phyloP scores from a whole-genome alignment of 2,888 invertebrate species.

The Microctonus brassicae region DNA sequence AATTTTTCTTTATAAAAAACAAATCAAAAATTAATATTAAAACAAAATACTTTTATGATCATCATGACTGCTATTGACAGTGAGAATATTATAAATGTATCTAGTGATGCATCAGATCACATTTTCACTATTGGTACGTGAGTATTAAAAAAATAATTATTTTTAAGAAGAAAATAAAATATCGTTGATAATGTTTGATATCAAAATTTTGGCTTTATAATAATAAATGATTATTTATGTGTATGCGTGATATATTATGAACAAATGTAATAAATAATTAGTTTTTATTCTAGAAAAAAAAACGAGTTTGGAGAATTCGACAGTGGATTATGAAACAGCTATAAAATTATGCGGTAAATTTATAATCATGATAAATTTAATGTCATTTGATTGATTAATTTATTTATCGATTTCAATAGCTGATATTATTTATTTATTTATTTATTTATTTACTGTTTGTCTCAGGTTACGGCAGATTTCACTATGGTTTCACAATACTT shows the following conservation, averaged over 20 bases:
- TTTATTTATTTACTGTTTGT: not conserved
- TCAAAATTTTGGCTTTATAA: not conserved
- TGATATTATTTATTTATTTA: not conserved
- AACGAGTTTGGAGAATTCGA: slow-evolving; percentile 46
- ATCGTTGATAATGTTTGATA: not conserved
- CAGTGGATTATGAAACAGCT: slow-evolving; percentile 58
- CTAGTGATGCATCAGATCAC: not conserved
- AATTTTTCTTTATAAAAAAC: too few relatives aligned
- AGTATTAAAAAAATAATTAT: not conserved
- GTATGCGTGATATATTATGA: not conserved
- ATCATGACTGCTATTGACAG: not conserved
- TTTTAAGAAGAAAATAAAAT: not conserved
- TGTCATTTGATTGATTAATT: slow-evolving; percentile 20
- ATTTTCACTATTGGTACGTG: not conserved
- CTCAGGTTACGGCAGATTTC: slow-evolving; percentile 76
- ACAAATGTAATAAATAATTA: not conserved
- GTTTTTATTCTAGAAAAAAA: slow-evolving; percentile 50
- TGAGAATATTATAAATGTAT: not conserved
- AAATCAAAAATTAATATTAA: too few relatives aligned
- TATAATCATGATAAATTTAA: not conserved
- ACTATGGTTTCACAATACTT: slow-evolving; percentile 75
- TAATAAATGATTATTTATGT: not conserved
- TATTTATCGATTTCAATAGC: not conserved
- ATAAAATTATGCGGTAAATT: slow-evolving; percentile 57
- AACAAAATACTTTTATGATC: not conserved